A percentile compares a stretch with the other conserved stretches of the same genome.
Evolutionary conservation across 2,113 vertebrate genomes (phyloP).

Genomic region (Labeo catla): DNA sequence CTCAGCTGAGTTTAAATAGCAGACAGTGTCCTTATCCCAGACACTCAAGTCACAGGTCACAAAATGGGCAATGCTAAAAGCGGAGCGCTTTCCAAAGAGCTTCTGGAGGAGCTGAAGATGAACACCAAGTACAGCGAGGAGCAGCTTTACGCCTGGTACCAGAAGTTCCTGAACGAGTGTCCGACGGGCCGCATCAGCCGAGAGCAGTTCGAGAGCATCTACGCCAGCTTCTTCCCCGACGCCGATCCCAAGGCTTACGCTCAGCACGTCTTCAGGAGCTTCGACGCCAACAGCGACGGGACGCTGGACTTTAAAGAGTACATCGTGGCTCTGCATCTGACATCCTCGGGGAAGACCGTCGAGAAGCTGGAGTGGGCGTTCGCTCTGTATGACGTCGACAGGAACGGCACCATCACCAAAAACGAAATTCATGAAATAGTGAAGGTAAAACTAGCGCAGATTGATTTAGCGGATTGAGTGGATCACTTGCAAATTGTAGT

Average conservation of each 20-base stretch:
- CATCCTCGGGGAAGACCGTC: constrained; percentile 63
- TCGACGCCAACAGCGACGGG: constrained; percentile 52
- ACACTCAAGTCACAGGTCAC: neutral
- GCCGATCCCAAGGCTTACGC: constrained; percentile 66
- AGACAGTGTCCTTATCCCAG: neutral
- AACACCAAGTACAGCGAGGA: constrained; percentile 63
- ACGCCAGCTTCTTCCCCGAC: constrained; percentile 67
- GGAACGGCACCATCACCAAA: constrained; percentile 68
- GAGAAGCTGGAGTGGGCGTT: constrained; percentile 71
- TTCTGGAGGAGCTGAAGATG: constrained; percentile 65
- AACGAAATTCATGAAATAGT: constrained; percentile 69
- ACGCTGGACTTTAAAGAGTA: constrained; percentile 67
- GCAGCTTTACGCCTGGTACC: constrained; percentile 63
- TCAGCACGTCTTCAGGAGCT: constrained; percentile 68
- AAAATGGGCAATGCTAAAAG: constrained; percentile 68
- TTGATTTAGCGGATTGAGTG: no score
- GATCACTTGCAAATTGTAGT: neutral
- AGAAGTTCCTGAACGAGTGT: constrained; percentile 66
- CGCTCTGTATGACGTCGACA: constrained; percentile 66
- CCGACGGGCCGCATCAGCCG: constrained; percentile 60
- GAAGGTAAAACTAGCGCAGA: constrained; percentile 50
- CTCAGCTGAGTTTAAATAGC: constrained; percentile 45
- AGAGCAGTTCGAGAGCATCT: constrained; percentile 66
- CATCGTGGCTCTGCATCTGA: constrained; percentile 70
- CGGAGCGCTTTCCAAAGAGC: constrained; percentile 62